A percentile compares a stretch with the other conserved stretches of the same genome.
Conservation (phyloP, 53 echinoderm and acorn worm genomes). For the Echinarachnius parma region DNA sequence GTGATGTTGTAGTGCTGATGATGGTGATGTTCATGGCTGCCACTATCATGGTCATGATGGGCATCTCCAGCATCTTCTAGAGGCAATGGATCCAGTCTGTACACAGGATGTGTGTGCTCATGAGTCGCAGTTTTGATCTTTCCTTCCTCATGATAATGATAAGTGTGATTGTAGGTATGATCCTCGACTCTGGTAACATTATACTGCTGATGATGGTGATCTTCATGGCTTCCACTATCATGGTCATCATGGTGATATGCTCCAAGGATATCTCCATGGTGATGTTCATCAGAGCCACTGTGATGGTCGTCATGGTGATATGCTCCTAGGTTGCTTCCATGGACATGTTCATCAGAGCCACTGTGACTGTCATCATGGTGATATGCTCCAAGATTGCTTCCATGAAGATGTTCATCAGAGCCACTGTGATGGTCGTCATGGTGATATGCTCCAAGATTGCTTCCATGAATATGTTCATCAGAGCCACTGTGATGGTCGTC, state of each 20-base stretch:
- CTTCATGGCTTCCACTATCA: constrained; percentile 24
- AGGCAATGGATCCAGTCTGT: no score
- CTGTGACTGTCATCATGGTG: constrained; percentile 31
- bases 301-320: constrained; percentile 30
- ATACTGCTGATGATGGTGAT: no score
- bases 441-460: constrained; percentile 6
- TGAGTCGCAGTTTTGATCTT: no score
- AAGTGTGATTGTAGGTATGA: no score
- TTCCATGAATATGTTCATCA: constrained; percentile 35
- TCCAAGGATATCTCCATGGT: constrained; percentile 13
- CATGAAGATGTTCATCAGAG: constrained; percentile 33
- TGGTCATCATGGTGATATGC: constrained; percentile 30
- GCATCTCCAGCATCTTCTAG: no score
- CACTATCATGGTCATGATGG: no score
- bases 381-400: constrained; percentile 4
- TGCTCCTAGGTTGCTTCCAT: not conserved
- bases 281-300: constrained; percentile 38
- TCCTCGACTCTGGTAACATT: no score
- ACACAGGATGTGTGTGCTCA: no score
- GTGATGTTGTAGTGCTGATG: no score
- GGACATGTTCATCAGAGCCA: constrained; percentile 38
- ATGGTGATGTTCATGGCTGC: no score
- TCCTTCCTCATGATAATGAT: no score
- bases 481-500: constrained; percentile 32
- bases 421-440: constrained; percentile 26